Evolutionary conservation across 2,888 invertebrate species (phyloP).

Genomic region (Torymus tubicola): DNA sequence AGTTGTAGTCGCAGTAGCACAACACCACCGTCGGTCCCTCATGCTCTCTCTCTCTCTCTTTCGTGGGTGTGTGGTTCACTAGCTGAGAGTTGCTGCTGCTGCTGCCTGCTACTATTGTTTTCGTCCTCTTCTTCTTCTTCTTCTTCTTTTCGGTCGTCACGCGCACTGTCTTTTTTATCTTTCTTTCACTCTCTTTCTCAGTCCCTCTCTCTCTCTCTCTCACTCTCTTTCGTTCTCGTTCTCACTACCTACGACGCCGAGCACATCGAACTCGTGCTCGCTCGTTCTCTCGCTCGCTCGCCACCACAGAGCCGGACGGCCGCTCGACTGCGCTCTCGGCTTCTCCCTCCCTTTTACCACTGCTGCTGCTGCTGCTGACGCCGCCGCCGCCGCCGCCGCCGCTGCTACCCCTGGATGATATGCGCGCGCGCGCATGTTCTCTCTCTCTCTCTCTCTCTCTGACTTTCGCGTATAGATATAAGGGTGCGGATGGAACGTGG

Average conservation of each 20-base stretch:
- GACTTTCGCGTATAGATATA: background rate
- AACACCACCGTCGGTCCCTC: no score
- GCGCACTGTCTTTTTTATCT: background rate
- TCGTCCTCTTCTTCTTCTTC: no score
- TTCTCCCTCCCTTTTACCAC: conserved; percentile 64
- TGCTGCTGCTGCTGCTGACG: conserved; percentile 22
- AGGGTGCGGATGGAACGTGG: no score
- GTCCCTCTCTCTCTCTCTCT: conserved; percentile 24
- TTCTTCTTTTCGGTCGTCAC: background rate
- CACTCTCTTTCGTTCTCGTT: conserved; percentile 2
- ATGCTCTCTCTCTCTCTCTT: no score
- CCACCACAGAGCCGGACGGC: conserved; percentile 73
- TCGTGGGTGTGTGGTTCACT: no score
- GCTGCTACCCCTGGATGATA: conserved; percentile 3
- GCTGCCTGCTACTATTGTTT: no score
- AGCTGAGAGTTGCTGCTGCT: no score
- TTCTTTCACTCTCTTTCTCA: background rate
- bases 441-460: background rate
- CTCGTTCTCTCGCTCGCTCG: conserved; percentile 20
- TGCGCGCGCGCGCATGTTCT: background rate
- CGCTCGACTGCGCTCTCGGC: conserved; percentile 75
- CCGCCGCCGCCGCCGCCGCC: conserved; percentile 24
- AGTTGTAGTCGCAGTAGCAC: no score
- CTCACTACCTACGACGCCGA: conserved; percentile 73
- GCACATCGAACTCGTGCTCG: conserved; percentile 63